Percentiles rank a stretch among this genome's conserved stretches.
These are phyloP conservation scores for Musca vetustissima DNA, from an alignment of 1,140 invertebrate genomes.

Conservation along the genomic window DNA sequence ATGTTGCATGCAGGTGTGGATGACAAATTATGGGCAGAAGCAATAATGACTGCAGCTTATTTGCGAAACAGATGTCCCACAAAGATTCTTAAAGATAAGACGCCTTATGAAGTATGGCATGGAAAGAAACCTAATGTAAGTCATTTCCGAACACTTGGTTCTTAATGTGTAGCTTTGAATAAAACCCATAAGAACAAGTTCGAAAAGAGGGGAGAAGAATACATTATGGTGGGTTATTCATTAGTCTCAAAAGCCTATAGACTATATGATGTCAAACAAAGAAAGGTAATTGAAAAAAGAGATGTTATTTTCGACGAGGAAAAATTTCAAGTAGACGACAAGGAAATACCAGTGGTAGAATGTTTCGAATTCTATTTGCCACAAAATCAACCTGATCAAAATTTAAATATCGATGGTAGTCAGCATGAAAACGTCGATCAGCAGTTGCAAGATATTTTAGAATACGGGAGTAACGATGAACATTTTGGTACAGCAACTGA, in stretches of 20 bases:
- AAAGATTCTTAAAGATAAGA: conserved; percentile 25
- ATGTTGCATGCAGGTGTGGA: background rate
- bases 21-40: background rate
- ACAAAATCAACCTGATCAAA: background rate
- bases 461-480: too few species aligned
- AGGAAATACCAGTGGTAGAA: conserved; percentile 21
- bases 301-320: conserved; percentile 55
- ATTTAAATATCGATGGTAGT: too few species aligned
- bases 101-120: conserved; percentile 16
- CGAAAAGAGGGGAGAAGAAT: conserved; percentile 43
- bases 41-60: conserved; percentile 30
- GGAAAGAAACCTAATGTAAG: conserved; percentile 49
- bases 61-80: conserved; percentile 28
- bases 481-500: background rate
- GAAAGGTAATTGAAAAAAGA: conserved; percentile 39
- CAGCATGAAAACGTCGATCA: too few species aligned
- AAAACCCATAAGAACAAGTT: conserved; percentile 50
- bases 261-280: conserved; percentile 37
- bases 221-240: conserved; percentile 57
- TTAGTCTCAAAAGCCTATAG: conserved; percentile 51
- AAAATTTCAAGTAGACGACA: conserved; percentile 38
- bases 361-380: background rate
- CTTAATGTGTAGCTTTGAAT: conserved; percentile 44
- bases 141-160: conserved; percentile 49
- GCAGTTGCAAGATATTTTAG: too few species aligned